Percentiles rank a stretch among this genome's conserved stretches.
Evolutionary conservation across 2,888 invertebrate species (phyloP).

Genomic region (Drosophila neotestacea): DNA sequence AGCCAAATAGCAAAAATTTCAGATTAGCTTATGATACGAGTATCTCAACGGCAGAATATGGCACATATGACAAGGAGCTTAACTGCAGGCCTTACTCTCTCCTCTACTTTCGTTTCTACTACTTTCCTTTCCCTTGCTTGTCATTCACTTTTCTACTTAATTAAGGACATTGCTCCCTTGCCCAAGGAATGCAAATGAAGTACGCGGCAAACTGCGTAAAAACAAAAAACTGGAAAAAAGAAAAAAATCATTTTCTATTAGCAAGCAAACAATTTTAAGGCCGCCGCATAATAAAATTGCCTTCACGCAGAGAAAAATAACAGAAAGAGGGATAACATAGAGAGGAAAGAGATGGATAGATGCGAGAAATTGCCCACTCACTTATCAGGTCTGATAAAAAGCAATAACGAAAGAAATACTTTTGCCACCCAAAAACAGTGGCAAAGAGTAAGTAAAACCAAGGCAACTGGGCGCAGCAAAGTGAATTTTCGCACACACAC

Average conservation of each 20-base stretch:
- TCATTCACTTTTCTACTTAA: conserved; percentile 60
- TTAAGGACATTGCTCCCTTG: conserved; percentile 75
- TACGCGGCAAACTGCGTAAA: conserved; percentile 34
- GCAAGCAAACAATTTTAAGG: conserved; percentile 75
- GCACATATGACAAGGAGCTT: conserved; percentile 67
- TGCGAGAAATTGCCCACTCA: conserved; percentile 36
- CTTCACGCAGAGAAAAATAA: conserved; percentile 5
- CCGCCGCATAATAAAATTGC: conserved; percentile 71
- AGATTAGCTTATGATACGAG: conserved; percentile 68
- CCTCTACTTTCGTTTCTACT: neutral
- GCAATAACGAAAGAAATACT: conserved; percentile 71
- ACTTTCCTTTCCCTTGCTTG: too few relatives aligned
- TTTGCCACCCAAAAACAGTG: conserved; percentile 40
- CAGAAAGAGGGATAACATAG: neutral
- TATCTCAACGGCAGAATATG: conserved; percentile 49
- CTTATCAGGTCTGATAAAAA: conserved; percentile 78
- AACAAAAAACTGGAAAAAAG: neutral
- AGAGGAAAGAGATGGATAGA: neutral
- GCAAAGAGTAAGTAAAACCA: conserved; percentile 70
- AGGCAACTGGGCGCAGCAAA: conserved; percentile 69
- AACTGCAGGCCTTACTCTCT: conserved; percentile 5
- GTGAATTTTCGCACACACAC: conserved; percentile 63
- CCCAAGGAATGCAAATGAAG: conserved; percentile 71
- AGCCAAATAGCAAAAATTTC: conserved; percentile 55
- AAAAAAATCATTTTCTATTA: conserved; percentile 74